Conservation (phyloP, 2,113 vertebrate genomes). For the Lipophrys pholis region DNA sequence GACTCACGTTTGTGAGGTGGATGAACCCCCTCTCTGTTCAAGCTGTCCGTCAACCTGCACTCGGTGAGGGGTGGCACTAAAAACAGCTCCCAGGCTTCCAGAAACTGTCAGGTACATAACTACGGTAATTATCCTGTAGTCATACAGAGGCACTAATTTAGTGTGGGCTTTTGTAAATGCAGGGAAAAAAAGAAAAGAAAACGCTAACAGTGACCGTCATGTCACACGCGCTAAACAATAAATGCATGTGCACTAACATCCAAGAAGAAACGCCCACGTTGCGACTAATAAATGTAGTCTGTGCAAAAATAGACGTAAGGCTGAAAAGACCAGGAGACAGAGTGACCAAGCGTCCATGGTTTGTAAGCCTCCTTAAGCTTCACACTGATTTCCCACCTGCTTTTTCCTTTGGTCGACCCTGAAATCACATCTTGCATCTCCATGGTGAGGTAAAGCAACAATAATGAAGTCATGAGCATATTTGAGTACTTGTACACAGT, state of each 20-base stretch:
- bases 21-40: conserved; percentile 56
- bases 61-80: conserved; percentile 53
- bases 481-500: neutral
- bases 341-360: conserved; percentile 7
- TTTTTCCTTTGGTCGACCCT: conserved; percentile 16
- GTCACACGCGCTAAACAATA: neutral
- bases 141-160: conserved; percentile 45
- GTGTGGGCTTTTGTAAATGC: conserved; percentile 13
- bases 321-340: conserved; percentile 9
- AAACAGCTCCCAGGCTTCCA: conserved; percentile 52
- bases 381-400: conserved; percentile 5
- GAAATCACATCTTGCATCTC: neutral
- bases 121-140: conserved; percentile 63
- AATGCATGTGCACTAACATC: conserved; percentile 20
- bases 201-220: too few species aligned
- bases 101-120: conserved; percentile 66
- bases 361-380: neutral
- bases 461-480: neutral
- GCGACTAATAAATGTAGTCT: conserved; percentile 29
- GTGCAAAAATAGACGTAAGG: conserved; percentile 32
- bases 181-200: neutral
- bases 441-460: neutral
- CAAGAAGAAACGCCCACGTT: conserved; percentile 36
- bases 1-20: conserved; percentile 59
- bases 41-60: conserved; percentile 55